Evolutionary conservation across 2,888 invertebrate genomes (phyloP), one percentile per base, ranked within the genome.

Genomic region (Thecophora atra): DNA sequence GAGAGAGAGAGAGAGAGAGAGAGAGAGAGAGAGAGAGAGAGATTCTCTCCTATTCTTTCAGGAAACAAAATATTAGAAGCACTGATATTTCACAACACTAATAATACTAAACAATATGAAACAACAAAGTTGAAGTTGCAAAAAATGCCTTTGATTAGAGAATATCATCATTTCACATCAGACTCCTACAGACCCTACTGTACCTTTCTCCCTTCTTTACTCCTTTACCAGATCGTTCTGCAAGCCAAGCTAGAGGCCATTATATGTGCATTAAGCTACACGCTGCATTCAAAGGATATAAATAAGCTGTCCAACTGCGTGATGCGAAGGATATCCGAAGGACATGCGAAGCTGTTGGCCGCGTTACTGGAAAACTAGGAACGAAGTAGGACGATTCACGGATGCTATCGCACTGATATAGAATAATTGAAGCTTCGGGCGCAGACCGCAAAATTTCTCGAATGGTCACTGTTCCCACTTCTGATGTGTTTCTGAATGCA

Each of bases 361-460:
- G 37, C 37, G 11, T 37, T 37, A 37, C 37, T 37, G 37, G 11
- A 37, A 6, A 37, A 37, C 37, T 37, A 2, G 54, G 52, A 52
- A 0, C 13, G 15, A 5, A 26, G 17, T n/a, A 24, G 56, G 0
- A 26, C 24, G 21, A 21, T 19, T 54, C 13, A n/a, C 70, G 6
- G 70, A 52, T 70, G 24, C 70, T 60, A 62, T 44, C 62, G 21
- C 30, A 15, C 47, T 62, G 70, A 70, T 70, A 62, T 15, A 21
- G 47, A 62, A 37, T 70, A 60, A 70, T 70, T 70, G 62, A 70
- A 51, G 70, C 60, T 62, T 58, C 51, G 51, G 52, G 62, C 62
- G 47, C 24, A 54, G 62, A 60, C 70, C 62, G 37, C 70, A 51
- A 24, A 51, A 47, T 51, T 70, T 62, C 47, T 51, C 62, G 52